phyloP scores from a whole-genome alignment of 2,113 vertebrate genomes.

The Rhinolophus ferrumequinum region DNA sequence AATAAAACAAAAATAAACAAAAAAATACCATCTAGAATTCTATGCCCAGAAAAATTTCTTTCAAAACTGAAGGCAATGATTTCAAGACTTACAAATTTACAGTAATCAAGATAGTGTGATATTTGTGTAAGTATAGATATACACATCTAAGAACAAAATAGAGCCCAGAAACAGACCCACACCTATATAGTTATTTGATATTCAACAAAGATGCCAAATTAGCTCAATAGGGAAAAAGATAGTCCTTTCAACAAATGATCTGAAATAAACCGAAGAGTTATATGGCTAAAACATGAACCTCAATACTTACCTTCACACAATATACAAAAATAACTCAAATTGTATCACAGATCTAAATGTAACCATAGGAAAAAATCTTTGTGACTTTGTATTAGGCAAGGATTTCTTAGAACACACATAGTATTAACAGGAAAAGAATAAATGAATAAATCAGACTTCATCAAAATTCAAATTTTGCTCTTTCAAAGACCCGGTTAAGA shows the following conservation, averaged over 20 bases:
- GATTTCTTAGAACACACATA: slow-evolving; percentile 1
- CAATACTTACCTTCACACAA: not conserved
- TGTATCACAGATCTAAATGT: not conserved
- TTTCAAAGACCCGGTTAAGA: slow-evolving; percentile 16
- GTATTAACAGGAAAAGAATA: not conserved
- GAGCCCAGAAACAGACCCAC: not conserved
- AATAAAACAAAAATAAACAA: not conserved
- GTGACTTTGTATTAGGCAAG: not conserved
- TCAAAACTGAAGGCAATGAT: not conserved
- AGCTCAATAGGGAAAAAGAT: not conserved
- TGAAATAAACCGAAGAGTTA: not conserved
- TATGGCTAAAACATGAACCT: not conserved
- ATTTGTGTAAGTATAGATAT: not conserved
- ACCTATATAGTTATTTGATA: not conserved
- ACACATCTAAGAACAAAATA: not conserved
- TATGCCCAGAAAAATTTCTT: not conserved
- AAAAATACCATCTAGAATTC: not conserved
- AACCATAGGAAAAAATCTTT: not conserved
- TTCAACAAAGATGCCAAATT: not conserved
- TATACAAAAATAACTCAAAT: not conserved
- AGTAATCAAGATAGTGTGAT: not conserved
- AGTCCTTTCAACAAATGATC: not conserved
- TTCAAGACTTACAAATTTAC: not conserved
- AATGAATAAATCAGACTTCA: not conserved
- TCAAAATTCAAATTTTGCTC: not conserved